Percentiles rank a stretch among this genome's conserved stretches.
Evolutionary conservation across 2,888 invertebrate species (phyloP).

Genomic region (Pseudoips prasinana): DNA sequence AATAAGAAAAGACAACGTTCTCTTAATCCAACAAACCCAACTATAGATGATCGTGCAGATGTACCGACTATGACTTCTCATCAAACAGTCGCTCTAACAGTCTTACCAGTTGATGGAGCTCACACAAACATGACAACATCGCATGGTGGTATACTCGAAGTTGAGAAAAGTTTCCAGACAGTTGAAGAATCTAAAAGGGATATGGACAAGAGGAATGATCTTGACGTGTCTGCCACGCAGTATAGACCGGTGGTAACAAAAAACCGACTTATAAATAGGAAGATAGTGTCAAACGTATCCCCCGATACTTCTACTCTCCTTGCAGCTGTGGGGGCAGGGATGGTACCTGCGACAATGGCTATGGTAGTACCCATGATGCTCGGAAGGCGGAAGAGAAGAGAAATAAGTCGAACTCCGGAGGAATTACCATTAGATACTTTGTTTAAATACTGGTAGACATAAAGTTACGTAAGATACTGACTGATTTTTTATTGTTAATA

Average conservation of each 20-base stretch:
- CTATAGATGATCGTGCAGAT: slow-evolving; percentile 46
- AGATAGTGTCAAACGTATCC: slow-evolving; percentile 53
- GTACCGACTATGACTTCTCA: slow-evolving; percentile 67
- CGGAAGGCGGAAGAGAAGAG: slow-evolving; percentile 71
- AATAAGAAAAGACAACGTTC: slow-evolving; percentile 76
- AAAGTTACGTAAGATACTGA: slow-evolving; percentile 19
- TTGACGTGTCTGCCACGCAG: slow-evolving; percentile 52
- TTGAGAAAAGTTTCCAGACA: slow-evolving; percentile 86
- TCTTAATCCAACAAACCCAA: slow-evolving; percentile 41
- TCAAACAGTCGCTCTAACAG: slow-evolving; percentile 84
- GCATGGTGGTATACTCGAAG: slow-evolving; percentile 88
- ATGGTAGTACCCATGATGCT: slow-evolving; percentile 90
- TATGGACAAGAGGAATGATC: slow-evolving; percentile 63
- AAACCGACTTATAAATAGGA: slow-evolving; percentile 56
- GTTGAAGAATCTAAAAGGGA: slow-evolving; percentile 83
- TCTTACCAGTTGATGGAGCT: slow-evolving; percentile 86
- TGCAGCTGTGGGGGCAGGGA: slow-evolving; percentile 89
- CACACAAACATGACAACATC: slow-evolving; percentile 84
- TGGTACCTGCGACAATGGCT: slow-evolving; percentile 91
- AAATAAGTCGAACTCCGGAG: slow-evolving; percentile 33
- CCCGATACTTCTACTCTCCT: slow-evolving; percentile 84
- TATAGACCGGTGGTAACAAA: slow-evolving; percentile 50
- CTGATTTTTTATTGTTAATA: slow-evolving; percentile 25
- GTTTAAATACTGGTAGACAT: slow-evolving; percentile 36
- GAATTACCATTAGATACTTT: slow-evolving; percentile 43